A percentile compares a stretch with the other conserved stretches of the same genome.
These are phyloP conservation scores for Hydrocynus forskahlii DNA, from an alignment of 2,797 vertebrate genomes.

Conservation along the genomic window DNA sequence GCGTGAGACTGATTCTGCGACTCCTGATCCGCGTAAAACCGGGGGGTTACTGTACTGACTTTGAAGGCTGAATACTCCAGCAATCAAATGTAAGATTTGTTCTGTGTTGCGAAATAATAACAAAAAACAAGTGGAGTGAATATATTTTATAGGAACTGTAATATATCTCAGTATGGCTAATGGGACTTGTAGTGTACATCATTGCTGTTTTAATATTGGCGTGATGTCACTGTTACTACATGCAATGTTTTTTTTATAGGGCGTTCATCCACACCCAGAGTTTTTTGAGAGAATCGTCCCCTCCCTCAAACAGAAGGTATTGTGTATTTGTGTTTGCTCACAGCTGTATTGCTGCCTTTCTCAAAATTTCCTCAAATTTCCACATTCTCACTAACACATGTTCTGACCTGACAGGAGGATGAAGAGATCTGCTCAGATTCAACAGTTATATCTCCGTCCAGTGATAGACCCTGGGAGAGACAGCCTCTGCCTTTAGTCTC, in stretches of 20 bases:
- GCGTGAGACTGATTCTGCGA: no score
- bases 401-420: constrained; percentile 40
- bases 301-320: constrained; percentile 73
- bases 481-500: constrained; percentile 27
- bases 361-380: not conserved
- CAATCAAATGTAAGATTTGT: no score
- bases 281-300: constrained; percentile 79
- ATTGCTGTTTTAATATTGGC: not conserved
- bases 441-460: constrained; percentile 27
- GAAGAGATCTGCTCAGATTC: constrained; percentile 35
- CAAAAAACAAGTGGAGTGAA: no score
- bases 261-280: constrained; percentile 75
- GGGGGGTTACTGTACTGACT: no score
- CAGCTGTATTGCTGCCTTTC: not conserved
- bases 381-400: not conserved
- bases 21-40: no score
- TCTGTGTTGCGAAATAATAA: no score
- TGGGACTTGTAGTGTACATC: not conserved
- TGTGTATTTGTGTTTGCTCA: not conserved
- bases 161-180: no score
- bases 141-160: no score
- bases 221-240: not conserved
- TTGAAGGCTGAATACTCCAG: no score
- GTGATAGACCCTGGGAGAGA: constrained; percentile 47
- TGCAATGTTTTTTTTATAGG: constrained; percentile 57